These are phyloP conservation scores for Gastracanthus pulcherrimus DNA, from an alignment of 2,888 invertebrate species.

Conservation along the genomic window DNA sequence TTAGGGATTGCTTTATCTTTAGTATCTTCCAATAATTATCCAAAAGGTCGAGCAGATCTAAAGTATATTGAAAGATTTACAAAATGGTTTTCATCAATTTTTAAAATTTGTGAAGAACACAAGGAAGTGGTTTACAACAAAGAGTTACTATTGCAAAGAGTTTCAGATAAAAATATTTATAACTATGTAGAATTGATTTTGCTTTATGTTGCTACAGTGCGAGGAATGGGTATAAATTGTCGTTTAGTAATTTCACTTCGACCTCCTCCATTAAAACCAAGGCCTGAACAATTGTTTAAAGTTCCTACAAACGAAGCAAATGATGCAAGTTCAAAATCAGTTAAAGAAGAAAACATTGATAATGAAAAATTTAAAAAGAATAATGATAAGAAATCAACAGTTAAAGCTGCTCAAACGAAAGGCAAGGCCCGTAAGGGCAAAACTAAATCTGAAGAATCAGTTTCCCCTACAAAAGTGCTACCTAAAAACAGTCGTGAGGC, in stretches of 20 bases:
- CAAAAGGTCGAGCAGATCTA: slow-evolving; percentile 85
- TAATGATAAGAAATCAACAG: slow-evolving; percentile 13
- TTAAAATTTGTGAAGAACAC: slow-evolving; percentile 79
- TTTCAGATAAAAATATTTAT: slow-evolving; percentile 80
- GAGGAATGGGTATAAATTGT: slow-evolving; percentile 89
- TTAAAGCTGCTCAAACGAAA: slow-evolving; percentile 24
- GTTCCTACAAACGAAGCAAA: slow-evolving; percentile 34
- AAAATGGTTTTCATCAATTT: slow-evolving; percentile 86
- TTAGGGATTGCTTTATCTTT: slow-evolving; percentile 85
- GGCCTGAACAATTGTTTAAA: slow-evolving; percentile 81
- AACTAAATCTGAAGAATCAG: slow-evolving; percentile 61
- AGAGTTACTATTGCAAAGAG: slow-evolving; percentile 64
- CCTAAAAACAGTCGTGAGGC: slow-evolving; percentile 65
- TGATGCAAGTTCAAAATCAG: neutral
- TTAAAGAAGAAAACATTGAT: slow-evolving; percentile 33
- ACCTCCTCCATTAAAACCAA: slow-evolving; percentile 86
- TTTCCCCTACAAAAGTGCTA: slow-evolving; percentile 58
- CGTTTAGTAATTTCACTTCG: slow-evolving; percentile 90
- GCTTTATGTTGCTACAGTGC: slow-evolving; percentile 87
- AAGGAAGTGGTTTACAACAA: slow-evolving; percentile 60
- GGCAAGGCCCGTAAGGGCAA: slow-evolving; percentile 36
- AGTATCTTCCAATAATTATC: slow-evolving; percentile 86
- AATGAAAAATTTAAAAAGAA: neutral
- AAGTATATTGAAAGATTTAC: slow-evolving; percentile 88
- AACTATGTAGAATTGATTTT: slow-evolving; percentile 85